These are phyloP conservation scores for Epistrophella euchroma DNA, from an alignment of 2,888 invertebrate species.

Conservation along the genomic window DNA sequence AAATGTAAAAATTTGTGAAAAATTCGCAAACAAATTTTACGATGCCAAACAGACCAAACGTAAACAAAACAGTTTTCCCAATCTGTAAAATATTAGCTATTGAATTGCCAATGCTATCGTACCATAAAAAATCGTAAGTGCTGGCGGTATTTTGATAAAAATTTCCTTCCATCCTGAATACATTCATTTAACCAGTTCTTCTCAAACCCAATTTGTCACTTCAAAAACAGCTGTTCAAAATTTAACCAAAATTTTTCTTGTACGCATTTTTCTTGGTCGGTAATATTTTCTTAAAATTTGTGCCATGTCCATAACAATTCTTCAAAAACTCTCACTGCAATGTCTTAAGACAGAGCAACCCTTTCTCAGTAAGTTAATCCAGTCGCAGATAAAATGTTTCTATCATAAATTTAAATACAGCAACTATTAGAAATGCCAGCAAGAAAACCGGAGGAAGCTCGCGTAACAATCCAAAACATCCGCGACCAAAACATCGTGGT, in stretches of 20 bases:
- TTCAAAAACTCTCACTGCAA: conserved; percentile 80
- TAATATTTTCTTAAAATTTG: background rate
- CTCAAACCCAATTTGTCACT: conserved; percentile 1
- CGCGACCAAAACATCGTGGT: conserved; percentile 90
- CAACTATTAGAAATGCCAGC: conserved; percentile 86
- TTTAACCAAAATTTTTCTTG: conserved; percentile 29
- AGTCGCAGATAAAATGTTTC: background rate
- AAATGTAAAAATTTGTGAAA: too few species aligned
- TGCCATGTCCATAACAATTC: conserved; percentile 80
- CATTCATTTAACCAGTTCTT: background rate
- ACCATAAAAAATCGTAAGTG: too few species aligned
- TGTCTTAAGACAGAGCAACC: conserved; percentile 80
- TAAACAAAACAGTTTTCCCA: too few species aligned
- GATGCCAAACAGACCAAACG: too few species aligned
- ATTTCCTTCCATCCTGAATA: background rate
- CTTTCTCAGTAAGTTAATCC: conserved; percentile 78
- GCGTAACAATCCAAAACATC: conserved; percentile 87
- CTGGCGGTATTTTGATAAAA: too few species aligned
- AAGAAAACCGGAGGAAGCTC: conserved; percentile 91
- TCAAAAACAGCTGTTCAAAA: conserved; percentile 37
- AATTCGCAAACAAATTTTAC: too few species aligned
- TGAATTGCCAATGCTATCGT: too few species aligned
- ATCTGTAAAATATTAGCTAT: too few species aligned
- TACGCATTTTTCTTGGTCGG: background rate
- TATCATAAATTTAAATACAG: conserved; percentile 63